Evolutionary conservation across 2,797 vertebrate species (phyloP), one percentile per base, ranked within the genome.

Genomic region (Hylomyscus alleni): DNA sequence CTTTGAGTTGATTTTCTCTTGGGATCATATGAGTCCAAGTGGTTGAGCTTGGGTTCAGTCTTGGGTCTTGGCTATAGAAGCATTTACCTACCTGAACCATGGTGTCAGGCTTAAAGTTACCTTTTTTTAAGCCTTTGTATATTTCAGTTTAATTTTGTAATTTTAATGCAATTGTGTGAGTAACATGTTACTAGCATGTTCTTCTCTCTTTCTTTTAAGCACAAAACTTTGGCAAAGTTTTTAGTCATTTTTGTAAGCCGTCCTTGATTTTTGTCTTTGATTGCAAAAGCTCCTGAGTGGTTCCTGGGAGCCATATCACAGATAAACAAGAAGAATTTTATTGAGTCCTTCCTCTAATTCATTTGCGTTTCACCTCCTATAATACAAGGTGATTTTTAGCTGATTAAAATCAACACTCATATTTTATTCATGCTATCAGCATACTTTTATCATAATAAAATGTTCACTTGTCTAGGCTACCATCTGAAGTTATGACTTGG

Each of bases 361-460:
- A 92, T 58, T 96, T 62, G 5, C 60, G 62, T 96, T 95, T 97
- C 19, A 75, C 85, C 84, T 92, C 89, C 50, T 78, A 54, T 82
- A 86, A 90, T 56, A 65, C 80, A 90, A 19, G n/a, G 15, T 81
- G 58, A 87, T 40, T 97, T 95, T 85, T 84, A 72, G 72, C 77
- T 97, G 95, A 97, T 94, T 97, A 94, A 95, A 97, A 95, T 97
- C 94, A 97, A 90, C 44, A 85, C 65, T 97, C 93, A 96, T 95
- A 95, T 98, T 97, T 97, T 97, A 97, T 97, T 97, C 94, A 96
- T 97, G 86, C 37, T 88, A 91, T 97, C 84, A 93, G 44, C 80
- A 84, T 93, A 94, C 80, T 94, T 96, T 77, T 94, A 86, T 65
- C 92, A 78, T 73, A 82, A 58, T 76, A 81, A 90, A 89, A 52